phyloP scores from a whole-genome alignment of 1,140 invertebrate species.

The Euglossa dilemma region DNA sequence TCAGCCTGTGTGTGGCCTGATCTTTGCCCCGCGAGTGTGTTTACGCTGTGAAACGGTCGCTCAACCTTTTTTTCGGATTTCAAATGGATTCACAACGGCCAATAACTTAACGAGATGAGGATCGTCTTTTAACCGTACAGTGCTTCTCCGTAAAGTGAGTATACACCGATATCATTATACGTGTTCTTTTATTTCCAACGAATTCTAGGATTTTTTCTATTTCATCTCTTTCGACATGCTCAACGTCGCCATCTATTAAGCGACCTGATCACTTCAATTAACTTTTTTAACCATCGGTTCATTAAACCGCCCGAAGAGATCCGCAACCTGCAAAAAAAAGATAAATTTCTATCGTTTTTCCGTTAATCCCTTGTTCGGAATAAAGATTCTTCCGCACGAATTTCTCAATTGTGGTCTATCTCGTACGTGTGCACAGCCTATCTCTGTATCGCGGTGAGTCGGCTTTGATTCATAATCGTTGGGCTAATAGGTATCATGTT shows the following conservation, averaged over 20 bases:
- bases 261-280: neutral
- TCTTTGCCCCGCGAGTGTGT: slow-evolving; percentile 30
- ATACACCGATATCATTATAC: slow-evolving; percentile 10
- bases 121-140: neutral
- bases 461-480: slow-evolving; percentile 40
- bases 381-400: neutral
- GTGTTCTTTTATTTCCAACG: neutral
- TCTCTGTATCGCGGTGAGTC: neutral
- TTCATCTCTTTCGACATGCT: neutral
- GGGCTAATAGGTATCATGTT: slow-evolving; percentile 44
- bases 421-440: neutral
- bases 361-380: neutral
- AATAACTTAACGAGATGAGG: slow-evolving; percentile 6
- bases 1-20: slow-evolving; percentile 59
- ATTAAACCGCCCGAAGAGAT: neutral
- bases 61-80: slow-evolving; percentile 21
- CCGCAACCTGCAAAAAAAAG: neutral
- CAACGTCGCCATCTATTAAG: neutral
- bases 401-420: neutral
- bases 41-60: slow-evolving; percentile 35
- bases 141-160: slow-evolving; percentile 8
- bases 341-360: neutral
- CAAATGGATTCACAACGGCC: slow-evolving; percentile 41
- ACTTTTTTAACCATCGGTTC: neutral
- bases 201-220: neutral